Conservation (phyloP, 2,113 vertebrate species). For the Laticauda laticaudata region DNA sequence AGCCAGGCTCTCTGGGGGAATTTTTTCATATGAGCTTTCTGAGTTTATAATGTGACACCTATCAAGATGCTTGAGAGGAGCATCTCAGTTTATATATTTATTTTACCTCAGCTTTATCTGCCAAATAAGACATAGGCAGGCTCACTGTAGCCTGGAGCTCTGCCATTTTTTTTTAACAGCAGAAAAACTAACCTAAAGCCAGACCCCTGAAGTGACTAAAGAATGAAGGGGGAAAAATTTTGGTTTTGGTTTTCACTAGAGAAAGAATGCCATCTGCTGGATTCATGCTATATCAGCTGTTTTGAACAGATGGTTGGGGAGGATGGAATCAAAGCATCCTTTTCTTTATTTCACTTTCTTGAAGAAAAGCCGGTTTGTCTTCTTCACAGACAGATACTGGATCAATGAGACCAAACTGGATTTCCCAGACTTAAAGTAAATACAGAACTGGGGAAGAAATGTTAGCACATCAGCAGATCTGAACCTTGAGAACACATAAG, state of each 20-base stretch:
- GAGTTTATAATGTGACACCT: slow-evolving; percentile 21
- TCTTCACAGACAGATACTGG: slow-evolving; percentile 48
- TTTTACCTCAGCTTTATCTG: slow-evolving; percentile 35
- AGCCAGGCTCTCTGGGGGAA: background rate
- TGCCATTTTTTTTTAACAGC: background rate
- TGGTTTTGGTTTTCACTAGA: slow-evolving; percentile 15
- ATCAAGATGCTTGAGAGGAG: slow-evolving; percentile 42
- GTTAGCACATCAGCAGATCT: slow-evolving; percentile 63
- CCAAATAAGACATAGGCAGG: slow-evolving; percentile 43
- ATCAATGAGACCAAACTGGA: slow-evolving; percentile 60
- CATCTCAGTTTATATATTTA: slow-evolving; percentile 26
- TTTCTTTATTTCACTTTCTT: slow-evolving; percentile 29
- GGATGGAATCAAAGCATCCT: background rate
- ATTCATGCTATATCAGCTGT: background rate
- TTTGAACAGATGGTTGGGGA: background rate
- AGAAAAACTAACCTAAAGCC: slow-evolving; percentile 11
- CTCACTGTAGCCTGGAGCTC: slow-evolving; percentile 22
- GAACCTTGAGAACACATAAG: slow-evolving; percentile 67
- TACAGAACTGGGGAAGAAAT: slow-evolving; percentile 64
- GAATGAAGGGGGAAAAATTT: background rate
- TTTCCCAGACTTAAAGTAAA: slow-evolving; percentile 65
- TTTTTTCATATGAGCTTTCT: background rate
- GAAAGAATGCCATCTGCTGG: slow-evolving; percentile 72
- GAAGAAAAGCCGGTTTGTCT: slow-evolving; percentile 20
- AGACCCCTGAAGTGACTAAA: background rate